These are phyloP conservation scores for Anisognathus igniventris DNA, from an alignment of 2,797 vertebrate genomes.

Conservation along the genomic window DNA sequence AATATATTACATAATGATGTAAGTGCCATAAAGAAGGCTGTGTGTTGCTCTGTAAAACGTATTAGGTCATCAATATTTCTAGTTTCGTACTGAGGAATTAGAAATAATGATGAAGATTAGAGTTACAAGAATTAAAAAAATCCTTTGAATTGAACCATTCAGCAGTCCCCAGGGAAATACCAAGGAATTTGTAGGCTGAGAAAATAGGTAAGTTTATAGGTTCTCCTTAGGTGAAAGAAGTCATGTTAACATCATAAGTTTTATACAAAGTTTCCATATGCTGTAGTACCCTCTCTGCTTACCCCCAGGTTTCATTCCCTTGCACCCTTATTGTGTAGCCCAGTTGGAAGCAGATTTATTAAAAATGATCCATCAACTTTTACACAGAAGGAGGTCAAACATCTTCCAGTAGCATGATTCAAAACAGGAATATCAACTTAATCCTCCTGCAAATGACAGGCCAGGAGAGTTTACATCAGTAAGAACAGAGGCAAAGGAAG, in stretches of 20 bases:
- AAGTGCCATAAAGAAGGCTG: slow-evolving; percentile 72
- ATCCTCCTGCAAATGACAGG: slow-evolving; percentile 18
- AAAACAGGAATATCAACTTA: slow-evolving; percentile 20
- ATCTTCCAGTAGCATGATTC: slow-evolving; percentile 23
- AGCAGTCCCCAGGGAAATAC: slow-evolving; percentile 61
- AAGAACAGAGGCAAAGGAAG: background rate
- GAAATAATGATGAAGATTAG: slow-evolving; percentile 78
- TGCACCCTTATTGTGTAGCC: slow-evolving; percentile 12
- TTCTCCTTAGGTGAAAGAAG: slow-evolving; percentile 75
- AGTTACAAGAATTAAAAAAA: slow-evolving; percentile 76
- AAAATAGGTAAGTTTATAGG: slow-evolving; percentile 70
- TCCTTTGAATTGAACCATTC: slow-evolving; percentile 74
- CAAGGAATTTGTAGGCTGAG: slow-evolving; percentile 73
- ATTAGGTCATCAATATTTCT: slow-evolving; percentile 79
- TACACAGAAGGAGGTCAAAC: slow-evolving; percentile 24
- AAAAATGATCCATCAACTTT: slow-evolving; percentile 35
- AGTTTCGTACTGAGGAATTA: slow-evolving; percentile 74
- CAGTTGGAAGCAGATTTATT: slow-evolving; percentile 45
- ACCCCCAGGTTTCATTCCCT: slow-evolving; percentile 31
- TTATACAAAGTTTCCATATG: slow-evolving; percentile 74
- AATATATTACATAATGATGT: slow-evolving; percentile 77
- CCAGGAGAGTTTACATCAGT: background rate
- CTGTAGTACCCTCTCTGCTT: background rate
- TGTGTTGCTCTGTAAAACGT: slow-evolving; percentile 71
- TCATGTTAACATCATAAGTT: slow-evolving; percentile 71